Percentiles rank a stretch among this genome's conserved stretches.
Conservation (phyloP, 2,797 vertebrate genomes). For the Macropus fuliginosus region DNA sequence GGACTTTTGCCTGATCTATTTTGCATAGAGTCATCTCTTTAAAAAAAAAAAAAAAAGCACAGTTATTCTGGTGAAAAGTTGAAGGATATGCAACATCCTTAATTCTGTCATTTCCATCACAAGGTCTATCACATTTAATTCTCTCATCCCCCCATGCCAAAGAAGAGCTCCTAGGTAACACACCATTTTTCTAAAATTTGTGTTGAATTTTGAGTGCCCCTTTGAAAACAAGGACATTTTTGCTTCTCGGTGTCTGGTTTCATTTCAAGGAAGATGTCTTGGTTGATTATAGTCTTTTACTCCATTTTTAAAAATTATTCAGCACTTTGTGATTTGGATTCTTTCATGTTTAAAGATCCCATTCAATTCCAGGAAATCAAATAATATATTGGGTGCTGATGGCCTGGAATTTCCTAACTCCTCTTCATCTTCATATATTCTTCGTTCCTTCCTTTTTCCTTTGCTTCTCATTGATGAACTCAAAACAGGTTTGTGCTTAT, state of each 20-base stretch:
- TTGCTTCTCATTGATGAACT: conserved; percentile 91
- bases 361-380: conserved; percentile 99
- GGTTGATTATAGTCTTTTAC: conserved; percentile 88
- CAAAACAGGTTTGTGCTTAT: conserved; percentile 86
- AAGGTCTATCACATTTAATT: conserved; percentile 85
- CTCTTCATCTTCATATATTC: conserved; percentile 93
- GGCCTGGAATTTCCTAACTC: conserved; percentile 92
- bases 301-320: conserved; percentile 85
- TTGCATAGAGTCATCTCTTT: conserved; percentile 85
- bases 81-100: conserved; percentile 87
- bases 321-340: conserved; percentile 88
- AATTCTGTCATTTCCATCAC: conserved; percentile 87
- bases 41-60: conserved; percentile 69
- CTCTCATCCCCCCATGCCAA: conserved; percentile 88
- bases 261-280: conserved; percentile 88
- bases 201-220: conserved; percentile 91
- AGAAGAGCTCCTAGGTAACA: conserved; percentile 83
- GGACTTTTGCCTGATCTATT: conserved; percentile 83
- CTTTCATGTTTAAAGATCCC: conserved; percentile 94
- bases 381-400: conserved; percentile 97
- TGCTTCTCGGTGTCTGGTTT: conserved; percentile 90
- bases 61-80: conserved; percentile 84
- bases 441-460: conserved; percentile 92
- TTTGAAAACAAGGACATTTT: conserved; percentile 93
- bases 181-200: conserved; percentile 86